phyloP scores from a whole-genome alignment of 2,888 invertebrate genomes.

The Andrena fulva region DNA sequence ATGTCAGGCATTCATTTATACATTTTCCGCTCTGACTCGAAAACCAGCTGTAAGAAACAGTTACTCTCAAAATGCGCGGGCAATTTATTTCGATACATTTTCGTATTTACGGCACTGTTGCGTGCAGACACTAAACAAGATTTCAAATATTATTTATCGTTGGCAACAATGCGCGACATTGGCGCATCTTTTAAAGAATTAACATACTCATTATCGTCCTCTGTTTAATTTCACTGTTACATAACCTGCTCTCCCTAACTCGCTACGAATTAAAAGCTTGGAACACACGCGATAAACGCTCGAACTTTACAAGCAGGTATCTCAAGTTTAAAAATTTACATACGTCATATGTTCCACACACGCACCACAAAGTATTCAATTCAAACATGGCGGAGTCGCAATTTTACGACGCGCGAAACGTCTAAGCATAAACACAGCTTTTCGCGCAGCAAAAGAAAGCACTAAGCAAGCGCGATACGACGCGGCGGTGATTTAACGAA shows the following conservation, averaged over 20 bases:
- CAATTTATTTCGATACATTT: not conserved
- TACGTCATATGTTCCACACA: not conserved
- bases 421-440: slow-evolving; percentile 6
- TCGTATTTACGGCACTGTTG: not conserved
- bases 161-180: not conserved
- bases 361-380: not conserved
- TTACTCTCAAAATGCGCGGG: slow-evolving; percentile 11
- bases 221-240: too few species aligned
- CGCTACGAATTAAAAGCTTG: too few species aligned
- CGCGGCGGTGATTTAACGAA: slow-evolving; percentile 23
- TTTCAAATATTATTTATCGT: not conserved
- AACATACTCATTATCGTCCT: not conserved
- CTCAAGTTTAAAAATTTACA: not conserved
- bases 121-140: not conserved
- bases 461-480: not conserved
- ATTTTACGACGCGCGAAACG: not conserved
- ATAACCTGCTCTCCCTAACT: too few species aligned
- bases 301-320: too few species aligned
- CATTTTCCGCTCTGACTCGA: slow-evolving; percentile 43
- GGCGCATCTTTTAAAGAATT: not conserved
- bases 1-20: slow-evolving; percentile 37
- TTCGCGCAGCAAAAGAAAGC: not conserved
- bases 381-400: not conserved
- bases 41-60: slow-evolving; percentile 20
- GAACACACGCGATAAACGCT: too few species aligned